Evolutionary conservation across 1,140 invertebrate species (phyloP).

Genomic region (Macrostomum lignano): DNA sequence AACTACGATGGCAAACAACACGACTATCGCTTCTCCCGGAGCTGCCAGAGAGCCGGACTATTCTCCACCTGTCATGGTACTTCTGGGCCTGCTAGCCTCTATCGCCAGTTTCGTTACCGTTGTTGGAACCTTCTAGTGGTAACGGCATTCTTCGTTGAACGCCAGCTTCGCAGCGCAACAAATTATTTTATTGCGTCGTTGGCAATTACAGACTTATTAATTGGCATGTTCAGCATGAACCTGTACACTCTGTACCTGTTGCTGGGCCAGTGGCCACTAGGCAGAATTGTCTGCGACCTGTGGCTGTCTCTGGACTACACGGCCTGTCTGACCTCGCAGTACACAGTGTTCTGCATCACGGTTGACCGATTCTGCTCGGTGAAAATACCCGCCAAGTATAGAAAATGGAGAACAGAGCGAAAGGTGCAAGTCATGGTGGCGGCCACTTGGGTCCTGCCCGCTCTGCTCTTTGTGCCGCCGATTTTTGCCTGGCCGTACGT

Average conservation of each 20-base stretch:
- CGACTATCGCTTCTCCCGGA: too few relatives aligned
- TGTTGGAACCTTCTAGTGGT: constrained; percentile 75
- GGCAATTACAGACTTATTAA: constrained; percentile 83
- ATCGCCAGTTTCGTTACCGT: constrained; percentile 40
- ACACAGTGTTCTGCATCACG: constrained; percentile 89
- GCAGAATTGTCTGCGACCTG: constrained; percentile 73
- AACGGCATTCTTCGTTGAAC: constrained; percentile 74
- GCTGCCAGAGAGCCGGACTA: too few relatives aligned
- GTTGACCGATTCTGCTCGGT: constrained; percentile 95
- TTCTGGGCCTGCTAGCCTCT: too few relatives aligned
- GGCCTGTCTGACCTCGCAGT: constrained; percentile 89
- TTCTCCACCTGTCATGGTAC: too few relatives aligned
- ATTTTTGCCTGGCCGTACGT: constrained; percentile 98
- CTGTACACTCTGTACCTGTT: constrained; percentile 84
- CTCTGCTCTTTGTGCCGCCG: constrained; percentile 76
- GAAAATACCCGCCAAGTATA: constrained; percentile 83
- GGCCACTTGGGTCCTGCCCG: constrained; percentile 77
- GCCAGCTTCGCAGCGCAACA: constrained; percentile 80
- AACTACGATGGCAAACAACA: too few relatives aligned
- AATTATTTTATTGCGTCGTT: constrained; percentile 97
- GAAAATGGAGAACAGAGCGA: constrained; percentile 77
- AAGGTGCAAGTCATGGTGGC: constrained; percentile 59
- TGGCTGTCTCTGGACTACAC: constrained; percentile 98
- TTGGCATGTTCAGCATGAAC: constrained; percentile 58
- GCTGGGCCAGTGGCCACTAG: constrained; percentile 69